Percentiles rank a stretch among this genome's conserved stretches.
phyloP scores from a whole-genome alignment of 2,888 invertebrate species.

The Gastracanthus pulcherrimus region DNA sequence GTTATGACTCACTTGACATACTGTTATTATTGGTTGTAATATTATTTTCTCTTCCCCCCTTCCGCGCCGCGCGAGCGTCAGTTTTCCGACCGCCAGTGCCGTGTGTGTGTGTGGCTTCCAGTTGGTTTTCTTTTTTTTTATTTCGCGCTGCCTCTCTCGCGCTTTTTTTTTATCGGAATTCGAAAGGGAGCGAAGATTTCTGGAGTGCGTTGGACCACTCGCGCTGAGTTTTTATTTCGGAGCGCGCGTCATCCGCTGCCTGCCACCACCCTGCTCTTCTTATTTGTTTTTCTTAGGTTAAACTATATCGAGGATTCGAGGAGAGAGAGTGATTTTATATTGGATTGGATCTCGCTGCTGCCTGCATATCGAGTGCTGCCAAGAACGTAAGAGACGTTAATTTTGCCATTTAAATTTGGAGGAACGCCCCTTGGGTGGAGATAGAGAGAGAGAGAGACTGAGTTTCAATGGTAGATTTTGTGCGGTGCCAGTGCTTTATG shows the following conservation, averaged over 20 bases:
- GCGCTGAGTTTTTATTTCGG: background rate
- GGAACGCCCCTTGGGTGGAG: too few species aligned
- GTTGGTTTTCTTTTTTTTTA: background rate
- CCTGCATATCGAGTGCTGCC: constrained; percentile 32
- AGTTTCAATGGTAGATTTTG: too few species aligned
- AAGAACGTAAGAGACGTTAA: constrained; percentile 36
- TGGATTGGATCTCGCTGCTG: too few species aligned
- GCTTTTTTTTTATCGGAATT: background rate
- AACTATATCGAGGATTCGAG: constrained; percentile 20
- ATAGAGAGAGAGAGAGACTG: too few species aligned
- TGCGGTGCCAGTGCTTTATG: constrained; percentile 1
- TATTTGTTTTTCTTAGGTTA: constrained; percentile 46
- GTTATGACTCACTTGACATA: background rate
- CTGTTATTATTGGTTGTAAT: too few species aligned
- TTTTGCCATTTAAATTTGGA: constrained; percentile 11
- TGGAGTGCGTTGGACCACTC: background rate
- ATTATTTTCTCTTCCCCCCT: background rate
- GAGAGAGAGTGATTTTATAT: background rate
- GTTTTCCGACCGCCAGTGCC: too few species aligned
- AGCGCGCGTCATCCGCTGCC: constrained; percentile 11
- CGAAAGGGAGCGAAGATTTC: background rate
- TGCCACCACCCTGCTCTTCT: background rate
- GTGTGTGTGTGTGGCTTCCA: too few species aligned
- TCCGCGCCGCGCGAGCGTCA: background rate
- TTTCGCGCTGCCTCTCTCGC: background rate